phyloP scores from a whole-genome alignment of 2,888 invertebrate species.

The Pseudococcus longispinus region DNA sequence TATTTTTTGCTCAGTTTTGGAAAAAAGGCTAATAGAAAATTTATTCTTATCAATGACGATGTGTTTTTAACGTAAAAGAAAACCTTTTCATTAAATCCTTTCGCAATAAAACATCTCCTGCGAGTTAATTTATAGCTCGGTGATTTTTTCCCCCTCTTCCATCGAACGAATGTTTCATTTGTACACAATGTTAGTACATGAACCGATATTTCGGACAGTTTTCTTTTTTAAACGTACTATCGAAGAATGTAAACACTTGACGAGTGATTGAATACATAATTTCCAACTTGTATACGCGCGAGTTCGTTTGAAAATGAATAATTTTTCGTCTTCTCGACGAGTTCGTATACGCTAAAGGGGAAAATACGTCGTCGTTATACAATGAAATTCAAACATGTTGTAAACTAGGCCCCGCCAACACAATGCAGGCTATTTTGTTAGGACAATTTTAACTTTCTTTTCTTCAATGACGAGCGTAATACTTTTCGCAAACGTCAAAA shows the following conservation, averaged over 20 bases:
- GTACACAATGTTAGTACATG: neutral
- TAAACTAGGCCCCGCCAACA: neutral
- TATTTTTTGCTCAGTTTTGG: neutral
- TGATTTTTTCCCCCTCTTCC: neutral
- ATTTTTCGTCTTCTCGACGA: neutral
- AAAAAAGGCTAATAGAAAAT: neutral
- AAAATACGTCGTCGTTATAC: neutral
- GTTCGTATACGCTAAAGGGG: neutral
- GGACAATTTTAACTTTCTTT: conserved; percentile 81
- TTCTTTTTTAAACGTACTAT: neutral
- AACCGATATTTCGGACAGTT: neutral
- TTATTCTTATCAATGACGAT: conserved; percentile 19
- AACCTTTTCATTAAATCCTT: neutral
- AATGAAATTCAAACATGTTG: neutral
- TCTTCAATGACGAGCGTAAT: conserved; percentile 23
- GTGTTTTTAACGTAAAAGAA: neutral
- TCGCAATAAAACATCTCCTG: neutral
- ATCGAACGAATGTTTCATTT: neutral
- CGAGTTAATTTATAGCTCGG: neutral
- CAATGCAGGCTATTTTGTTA: conserved; percentile 67
- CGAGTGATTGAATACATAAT: neutral
- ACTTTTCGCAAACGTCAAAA: conserved; percentile 16
- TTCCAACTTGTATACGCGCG: neutral
- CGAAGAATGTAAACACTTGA: neutral
- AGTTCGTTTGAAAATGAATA: neutral